Conservation (phyloP, 2,113 vertebrate genomes). For the Xiphophorus maculatus region DNA sequence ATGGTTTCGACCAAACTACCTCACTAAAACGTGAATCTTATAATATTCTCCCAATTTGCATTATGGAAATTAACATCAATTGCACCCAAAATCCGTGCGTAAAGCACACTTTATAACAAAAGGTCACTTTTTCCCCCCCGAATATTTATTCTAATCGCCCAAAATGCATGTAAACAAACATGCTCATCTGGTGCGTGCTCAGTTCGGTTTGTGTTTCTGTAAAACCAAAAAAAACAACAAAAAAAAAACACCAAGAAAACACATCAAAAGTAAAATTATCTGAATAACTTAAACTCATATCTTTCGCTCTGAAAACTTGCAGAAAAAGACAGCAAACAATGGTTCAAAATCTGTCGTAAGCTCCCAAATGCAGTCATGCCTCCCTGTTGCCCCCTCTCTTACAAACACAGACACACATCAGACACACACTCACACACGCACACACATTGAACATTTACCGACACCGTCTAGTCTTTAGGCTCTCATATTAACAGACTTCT, state of each 20-base stretch:
- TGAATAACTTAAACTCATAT: neutral
- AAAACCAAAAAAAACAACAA: neutral
- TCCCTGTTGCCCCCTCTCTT: conserved; percentile 39
- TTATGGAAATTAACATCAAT: neutral
- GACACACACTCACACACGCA: conserved; percentile 11
- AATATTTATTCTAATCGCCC: neutral
- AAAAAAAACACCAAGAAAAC: too few relatives aligned
- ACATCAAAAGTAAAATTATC: neutral
- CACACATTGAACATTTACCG: conserved; percentile 9
- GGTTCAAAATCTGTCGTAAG: conserved; percentile 25
- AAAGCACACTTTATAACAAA: conserved; percentile 11
- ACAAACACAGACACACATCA: conserved; percentile 32
- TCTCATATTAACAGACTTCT: conserved; percentile 37
- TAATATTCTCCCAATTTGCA: conserved; percentile 1
- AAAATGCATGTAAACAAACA: conserved; percentile 1
- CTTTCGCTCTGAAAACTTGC: neutral
- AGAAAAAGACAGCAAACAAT: neutral
- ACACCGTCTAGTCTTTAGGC: conserved; percentile 22
- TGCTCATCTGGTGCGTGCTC: neutral
- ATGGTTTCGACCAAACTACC: neutral
- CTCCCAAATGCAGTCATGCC: conserved; percentile 35
- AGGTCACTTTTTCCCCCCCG: neutral
- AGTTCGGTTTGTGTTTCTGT: neutral
- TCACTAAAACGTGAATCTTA: neutral
- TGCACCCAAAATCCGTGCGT: conserved; percentile 12